Conservation (phyloP, 2,888 invertebrate genomes). For the Lithosia quadra region DNA sequence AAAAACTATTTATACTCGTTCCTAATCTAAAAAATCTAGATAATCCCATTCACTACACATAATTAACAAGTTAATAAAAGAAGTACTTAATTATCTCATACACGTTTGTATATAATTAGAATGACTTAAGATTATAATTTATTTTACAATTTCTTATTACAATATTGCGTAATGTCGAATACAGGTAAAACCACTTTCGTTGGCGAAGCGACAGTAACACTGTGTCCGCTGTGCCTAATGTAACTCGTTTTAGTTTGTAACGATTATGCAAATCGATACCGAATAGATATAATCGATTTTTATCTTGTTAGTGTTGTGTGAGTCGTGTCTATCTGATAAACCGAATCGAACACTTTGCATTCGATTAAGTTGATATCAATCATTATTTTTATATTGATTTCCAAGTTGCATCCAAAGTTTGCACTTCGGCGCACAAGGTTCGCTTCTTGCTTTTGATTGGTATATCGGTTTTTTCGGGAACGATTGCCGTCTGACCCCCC, state of each 20-base stretch:
- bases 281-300: slow-evolving; percentile 27
- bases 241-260: slow-evolving; percentile 32
- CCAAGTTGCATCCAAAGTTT: too few relatives aligned
- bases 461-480: too few relatives aligned
- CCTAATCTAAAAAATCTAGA: slow-evolving; percentile 23
- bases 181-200: slow-evolving; percentile 43
- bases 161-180: slow-evolving; percentile 33
- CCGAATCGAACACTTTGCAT: background rate
- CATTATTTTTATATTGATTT: background rate
- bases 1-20: slow-evolving; percentile 1
- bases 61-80: slow-evolving; percentile 31
- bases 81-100: slow-evolving; percentile 26
- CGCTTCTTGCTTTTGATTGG: too few relatives aligned
- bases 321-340: background rate
- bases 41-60: slow-evolving; percentile 34
- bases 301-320: background rate
- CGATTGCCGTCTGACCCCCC: too few relatives aligned
- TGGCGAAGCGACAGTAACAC: slow-evolving; percentile 19
- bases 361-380: background rate
- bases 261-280: slow-evolving; percentile 37
- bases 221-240: background rate
- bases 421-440: too few relatives aligned
- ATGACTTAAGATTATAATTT: slow-evolving; percentile 25
- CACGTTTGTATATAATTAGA: slow-evolving; percentile 25
- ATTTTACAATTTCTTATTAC: slow-evolving; percentile 33